Evolutionary conservation across 2,113 vertebrate species (phyloP).

Genomic region (Peromyscus maniculatus): DNA sequence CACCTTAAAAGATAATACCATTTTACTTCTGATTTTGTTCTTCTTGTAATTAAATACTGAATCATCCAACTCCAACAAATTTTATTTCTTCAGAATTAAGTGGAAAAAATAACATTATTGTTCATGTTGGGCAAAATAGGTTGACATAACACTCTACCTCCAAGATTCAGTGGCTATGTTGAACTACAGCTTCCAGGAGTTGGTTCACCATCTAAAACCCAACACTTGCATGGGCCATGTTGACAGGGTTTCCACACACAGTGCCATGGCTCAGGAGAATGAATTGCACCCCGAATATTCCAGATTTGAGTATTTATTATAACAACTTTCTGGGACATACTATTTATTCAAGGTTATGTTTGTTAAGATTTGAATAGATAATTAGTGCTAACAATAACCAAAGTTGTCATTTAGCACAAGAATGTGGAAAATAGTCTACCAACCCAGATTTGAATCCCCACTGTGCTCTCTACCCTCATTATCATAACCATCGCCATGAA

Average conservation of each 20-base stretch:
- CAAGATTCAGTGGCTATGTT: background rate
- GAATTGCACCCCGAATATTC: background rate
- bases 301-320: background rate
- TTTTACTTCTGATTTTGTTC: background rate
- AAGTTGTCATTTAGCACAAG: background rate
- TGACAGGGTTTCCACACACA: background rate
- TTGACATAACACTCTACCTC: background rate
- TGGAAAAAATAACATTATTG: background rate
- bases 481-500: background rate
- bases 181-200: background rate
- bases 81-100: slow-evolving; percentile 12
- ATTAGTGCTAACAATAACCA: background rate
- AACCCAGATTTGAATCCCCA: background rate
- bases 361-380: background rate
- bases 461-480: background rate
- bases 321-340: background rate
- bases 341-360: background rate
- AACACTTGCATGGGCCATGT: fast-evolving
- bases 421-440: background rate
- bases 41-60: background rate
- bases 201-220: background rate
- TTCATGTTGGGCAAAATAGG: background rate
- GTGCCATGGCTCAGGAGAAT: background rate
- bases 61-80: slow-evolving; percentile 10
- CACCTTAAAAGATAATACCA: background rate